Conservation (phyloP, 2,797 vertebrate genomes). For the Acridotheres tristis region DNA sequence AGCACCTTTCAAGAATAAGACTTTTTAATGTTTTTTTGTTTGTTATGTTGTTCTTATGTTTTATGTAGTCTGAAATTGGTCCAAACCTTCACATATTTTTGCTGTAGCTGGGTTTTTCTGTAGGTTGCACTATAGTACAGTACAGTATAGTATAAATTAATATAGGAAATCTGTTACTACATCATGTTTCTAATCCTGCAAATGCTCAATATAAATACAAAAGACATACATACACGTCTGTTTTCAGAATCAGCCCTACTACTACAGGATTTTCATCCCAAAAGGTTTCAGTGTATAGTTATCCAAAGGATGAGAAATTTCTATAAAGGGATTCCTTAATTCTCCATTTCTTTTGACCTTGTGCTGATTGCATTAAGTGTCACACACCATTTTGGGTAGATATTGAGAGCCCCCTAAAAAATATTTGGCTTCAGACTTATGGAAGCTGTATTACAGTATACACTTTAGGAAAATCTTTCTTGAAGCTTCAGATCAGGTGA, state of each 20-base stretch:
- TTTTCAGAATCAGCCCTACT: background rate
- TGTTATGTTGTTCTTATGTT: background rate
- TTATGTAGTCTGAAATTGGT: background rate
- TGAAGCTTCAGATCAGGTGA: background rate
- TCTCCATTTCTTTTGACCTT: background rate
- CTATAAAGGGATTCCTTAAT: background rate
- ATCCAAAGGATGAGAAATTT: background rate
- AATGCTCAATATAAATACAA: background rate
- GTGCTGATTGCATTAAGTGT: background rate
- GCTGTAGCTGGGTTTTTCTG: background rate
- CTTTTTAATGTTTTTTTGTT: background rate
- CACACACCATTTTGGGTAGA: background rate
- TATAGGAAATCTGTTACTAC: background rate
- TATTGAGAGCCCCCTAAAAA: background rate
- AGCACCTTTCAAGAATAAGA: background rate
- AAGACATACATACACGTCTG: fast-evolving
- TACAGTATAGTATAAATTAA: background rate
- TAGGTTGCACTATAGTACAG: background rate
- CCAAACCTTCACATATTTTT: background rate
- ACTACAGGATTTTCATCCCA: background rate
- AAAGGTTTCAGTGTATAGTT: background rate
- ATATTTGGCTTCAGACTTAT: background rate
- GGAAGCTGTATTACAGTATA: background rate
- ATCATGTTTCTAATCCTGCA: background rate
- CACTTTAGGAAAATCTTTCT: background rate